Evolutionary conservation across 2,113 vertebrate species (phyloP).

Genomic region (Calidris pygmaea): DNA sequence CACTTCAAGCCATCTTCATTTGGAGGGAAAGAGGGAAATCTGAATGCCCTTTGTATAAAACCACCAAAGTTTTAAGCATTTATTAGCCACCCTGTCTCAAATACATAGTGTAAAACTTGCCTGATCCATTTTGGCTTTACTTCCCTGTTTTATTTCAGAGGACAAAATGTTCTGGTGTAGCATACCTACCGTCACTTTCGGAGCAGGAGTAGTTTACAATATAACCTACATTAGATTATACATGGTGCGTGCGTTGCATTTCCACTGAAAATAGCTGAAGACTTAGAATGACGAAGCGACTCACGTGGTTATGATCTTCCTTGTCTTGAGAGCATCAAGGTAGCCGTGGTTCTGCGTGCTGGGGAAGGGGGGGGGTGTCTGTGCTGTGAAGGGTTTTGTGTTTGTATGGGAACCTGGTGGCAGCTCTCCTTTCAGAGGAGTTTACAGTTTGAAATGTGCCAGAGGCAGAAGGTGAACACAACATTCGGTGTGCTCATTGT

Average conservation of each 20-base stretch:
- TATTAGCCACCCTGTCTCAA: not conserved
- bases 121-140: not conserved
- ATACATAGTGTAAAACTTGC: not conserved
- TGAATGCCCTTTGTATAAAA: not conserved
- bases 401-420: not conserved
- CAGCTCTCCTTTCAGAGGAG: constrained; percentile 5
- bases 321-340: constrained; percentile 17
- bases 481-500: constrained; percentile 18
- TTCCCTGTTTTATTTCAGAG: not conserved
- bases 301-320: not conserved
- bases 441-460: not conserved
- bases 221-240: constrained; percentile 36
- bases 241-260: not conserved
- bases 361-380: not conserved
- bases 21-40: too few species aligned
- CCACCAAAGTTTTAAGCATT: not conserved
- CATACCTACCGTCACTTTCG: not conserved
- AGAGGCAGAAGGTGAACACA: not conserved
- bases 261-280: not conserved
- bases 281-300: not conserved
- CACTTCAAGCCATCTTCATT: accelerated
- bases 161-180: not conserved
- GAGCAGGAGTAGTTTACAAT: not conserved
- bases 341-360: not conserved
- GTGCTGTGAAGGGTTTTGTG: not conserved